Evolutionary conservation across 1,140 invertebrate species (phyloP).

Genomic region (Ylistrum balloti): DNA sequence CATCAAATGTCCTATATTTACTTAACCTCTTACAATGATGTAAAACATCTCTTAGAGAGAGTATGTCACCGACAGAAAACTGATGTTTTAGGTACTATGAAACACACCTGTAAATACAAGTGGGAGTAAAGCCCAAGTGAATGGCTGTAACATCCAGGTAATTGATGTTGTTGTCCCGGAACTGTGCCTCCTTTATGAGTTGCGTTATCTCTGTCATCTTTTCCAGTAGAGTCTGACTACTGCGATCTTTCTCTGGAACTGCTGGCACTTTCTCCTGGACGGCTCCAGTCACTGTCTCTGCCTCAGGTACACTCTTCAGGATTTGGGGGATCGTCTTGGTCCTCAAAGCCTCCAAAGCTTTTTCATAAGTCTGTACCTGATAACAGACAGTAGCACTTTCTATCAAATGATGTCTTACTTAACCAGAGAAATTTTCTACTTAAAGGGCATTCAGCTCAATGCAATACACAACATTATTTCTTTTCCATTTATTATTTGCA

Average conservation of each 20-base stretch:
- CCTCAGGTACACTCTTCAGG: conserved; percentile 62
- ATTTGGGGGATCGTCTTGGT: conserved; percentile 54
- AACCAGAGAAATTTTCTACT: no score
- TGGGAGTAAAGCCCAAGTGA: conserved; percentile 64
- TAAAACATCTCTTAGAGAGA: no score
- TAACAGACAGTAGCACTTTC: conserved; percentile 40
- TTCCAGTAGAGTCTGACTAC: conserved; percentile 52
- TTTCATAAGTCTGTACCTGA: conserved; percentile 62
- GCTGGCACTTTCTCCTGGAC: conserved; percentile 5
- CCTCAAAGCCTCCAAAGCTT: conserved; percentile 63
- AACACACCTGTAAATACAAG: conserved; percentile 64
- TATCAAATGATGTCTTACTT: no score
- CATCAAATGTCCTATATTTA: no score
- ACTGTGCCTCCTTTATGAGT: conserved; percentile 57
- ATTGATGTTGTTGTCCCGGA: conserved; percentile 65
- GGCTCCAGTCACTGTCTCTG: conserved; percentile 48
- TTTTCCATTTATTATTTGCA: no score
- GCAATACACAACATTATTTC: no score
- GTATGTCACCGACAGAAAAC: no score
- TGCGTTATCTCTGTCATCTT: conserved; percentile 61
- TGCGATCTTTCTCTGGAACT: conserved; percentile 39
- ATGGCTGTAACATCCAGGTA: conserved; percentile 64
- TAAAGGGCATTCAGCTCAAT: no score
- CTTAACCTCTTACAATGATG: no score
- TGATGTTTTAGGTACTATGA: conserved; percentile 23